These are phyloP conservation scores for Caenorhabditis sulstoni DNA, from an alignment of 2,888 invertebrate species.

Conservation along the genomic window DNA sequence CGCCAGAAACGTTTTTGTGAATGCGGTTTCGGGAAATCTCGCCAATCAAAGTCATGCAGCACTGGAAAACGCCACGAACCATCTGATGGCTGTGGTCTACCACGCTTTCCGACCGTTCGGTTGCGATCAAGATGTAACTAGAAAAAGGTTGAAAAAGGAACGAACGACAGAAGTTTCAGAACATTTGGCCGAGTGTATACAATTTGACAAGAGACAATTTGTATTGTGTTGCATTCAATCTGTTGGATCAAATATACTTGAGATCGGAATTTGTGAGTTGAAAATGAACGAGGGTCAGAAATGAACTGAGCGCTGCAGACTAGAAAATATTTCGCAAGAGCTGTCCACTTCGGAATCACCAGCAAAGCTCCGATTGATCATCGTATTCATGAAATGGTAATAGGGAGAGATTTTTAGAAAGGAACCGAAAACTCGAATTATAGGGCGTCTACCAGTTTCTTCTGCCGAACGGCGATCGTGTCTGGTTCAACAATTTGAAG, in stretches of 20 bases:
- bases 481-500: conserved; percentile 49
- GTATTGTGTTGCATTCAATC: conserved; percentile 42
- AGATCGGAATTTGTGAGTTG: conserved; percentile 53
- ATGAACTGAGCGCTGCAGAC: conserved; percentile 27
- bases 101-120: conserved; percentile 53
- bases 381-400: conserved; percentile 56
- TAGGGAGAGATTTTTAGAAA: no score
- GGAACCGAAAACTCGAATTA: no score
- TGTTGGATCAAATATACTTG: conserved; percentile 36
- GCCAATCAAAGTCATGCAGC: neutral
- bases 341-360: conserved; percentile 52
- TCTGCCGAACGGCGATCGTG: conserved; percentile 31
- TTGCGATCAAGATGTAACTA: conserved; percentile 47
- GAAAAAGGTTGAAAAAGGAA: neutral
- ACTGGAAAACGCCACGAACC: conserved; percentile 22
- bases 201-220: conserved; percentile 45
- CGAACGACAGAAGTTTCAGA: conserved; percentile 21
- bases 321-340: conserved; percentile 50
- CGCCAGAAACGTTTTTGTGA: conserved; percentile 11
- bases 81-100: conserved; percentile 36
- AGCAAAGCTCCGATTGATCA: conserved; percentile 50
- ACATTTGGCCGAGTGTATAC: conserved; percentile 52
- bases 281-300: neutral
- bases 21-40: conserved; percentile 2
- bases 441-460: conserved; percentile 53